Base-by-base conservation (phyloP, 2,888 invertebrate genomes). In the Dorcus parallelipipedus region DNA sequence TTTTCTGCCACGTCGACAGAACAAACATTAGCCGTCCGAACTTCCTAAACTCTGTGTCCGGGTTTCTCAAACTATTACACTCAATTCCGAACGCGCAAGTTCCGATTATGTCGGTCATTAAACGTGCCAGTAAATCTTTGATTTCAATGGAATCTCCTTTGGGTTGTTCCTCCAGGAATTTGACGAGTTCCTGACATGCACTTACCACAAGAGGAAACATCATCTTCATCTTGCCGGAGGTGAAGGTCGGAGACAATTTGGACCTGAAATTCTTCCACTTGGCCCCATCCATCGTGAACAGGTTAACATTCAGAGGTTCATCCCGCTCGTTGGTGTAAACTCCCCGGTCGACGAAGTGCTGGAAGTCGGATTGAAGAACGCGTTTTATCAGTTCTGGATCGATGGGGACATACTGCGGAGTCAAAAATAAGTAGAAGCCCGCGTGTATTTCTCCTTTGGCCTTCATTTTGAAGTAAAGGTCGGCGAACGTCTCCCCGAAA, bases 261-360 rank as follows among this genome's bases (percentile, higher is more conserved):
- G 56, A 48, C 8, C 65, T 47, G 38, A 51, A 33, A 20, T 5
- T 49, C 67, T 81, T 85, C 89, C 89, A 90, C 10, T 79, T 76
- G 7, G 80, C 73, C 0, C 83, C 84, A 42, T 78, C 77, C 45
- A 82, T 68, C 60, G 81, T 77, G 64, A 87, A 84, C 1, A 88
- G 70, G 68, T 84, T 82, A 0, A 78, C 81, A 0, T 83, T 80
- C 20, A 86, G 60, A 0, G 82, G 83, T 70, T 86, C 85, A 3
- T 80, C 78, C 3, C 80, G 73, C 49, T 84, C 84, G 54, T 85
- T 83, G 20, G 74, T 77, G 66, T 82, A 83, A 17, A 83, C 73
- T 0, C 86, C 86, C 45, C 85, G 82, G 54, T 86, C 84, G 68
- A 82, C 81, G 60, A 87, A 87, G 68, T 82, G 75, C 3, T 74